Base-by-base conservation (phyloP, 1,140 invertebrate genomes). In the Bombyx mandarina region DNA sequence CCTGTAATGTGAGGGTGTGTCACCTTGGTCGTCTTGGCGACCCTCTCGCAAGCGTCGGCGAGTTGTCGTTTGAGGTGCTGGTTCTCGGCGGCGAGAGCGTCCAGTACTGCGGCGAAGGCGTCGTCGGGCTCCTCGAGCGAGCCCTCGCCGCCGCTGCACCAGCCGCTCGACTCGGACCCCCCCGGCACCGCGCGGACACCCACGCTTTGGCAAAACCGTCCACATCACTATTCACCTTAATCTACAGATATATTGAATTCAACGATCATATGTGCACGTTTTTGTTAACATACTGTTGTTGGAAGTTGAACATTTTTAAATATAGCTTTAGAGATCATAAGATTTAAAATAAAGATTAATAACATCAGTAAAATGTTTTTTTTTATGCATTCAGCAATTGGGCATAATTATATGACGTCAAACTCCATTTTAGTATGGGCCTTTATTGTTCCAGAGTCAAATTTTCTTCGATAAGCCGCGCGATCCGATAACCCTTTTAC, bases 11-110 rank as follows among this genome's bases (percentile, higher is more conserved):
- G 1, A 1, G 26, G 3, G 5, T 22, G 9, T 45, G 10, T 82
- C 1, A 95, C 94, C 90, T 96, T 96, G 79, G 95, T 93, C 53
- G 96, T 93, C 82, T 94, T 96, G n/a, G 93, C 91, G 52, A 97
- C 94, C 75, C 95, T 94, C 62, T 93, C 93, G 71, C 93, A 93
- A 62, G 93, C 96, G 50, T 92, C 89, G 52, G 94, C 92, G 1
- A 97, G 82, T 80, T 97, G 95, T 26, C 93, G 82, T 85, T 96
- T 95, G 55, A 98, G 90, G 57, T 91, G 90, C 70, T 92, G 92
- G 75, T 97, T 97, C 89, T 98, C 96, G 60, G 94, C 92, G 43
- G 94, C 93, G 1, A 98, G 84, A 51, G 95, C 91, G 71, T 97
- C 95, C 5, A 97, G 90, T 85, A 96, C 94, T 68, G 95, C 93